Percentiles rank a stretch among this genome's conserved stretches.
phyloP scores from a whole-genome alignment of 2,113 vertebrate genomes.

The Tapirus terrestris region DNA sequence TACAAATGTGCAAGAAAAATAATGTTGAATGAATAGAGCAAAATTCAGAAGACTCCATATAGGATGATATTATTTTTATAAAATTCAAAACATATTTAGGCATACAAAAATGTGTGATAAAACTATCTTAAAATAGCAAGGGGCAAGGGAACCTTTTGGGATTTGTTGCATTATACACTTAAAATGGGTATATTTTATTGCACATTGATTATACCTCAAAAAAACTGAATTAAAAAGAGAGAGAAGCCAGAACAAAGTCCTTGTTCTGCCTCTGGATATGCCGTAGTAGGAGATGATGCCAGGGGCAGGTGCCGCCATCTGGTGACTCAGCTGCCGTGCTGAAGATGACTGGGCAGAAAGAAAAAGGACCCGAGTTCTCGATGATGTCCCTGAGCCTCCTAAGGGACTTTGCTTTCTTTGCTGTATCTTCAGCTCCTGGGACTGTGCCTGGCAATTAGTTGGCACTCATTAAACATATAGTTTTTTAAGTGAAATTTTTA shows the following conservation, averaged over 20 bases:
- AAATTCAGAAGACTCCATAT: neutral
- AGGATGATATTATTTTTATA: neutral
- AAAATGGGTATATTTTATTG: neutral
- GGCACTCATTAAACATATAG: neutral
- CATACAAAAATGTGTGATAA: neutral
- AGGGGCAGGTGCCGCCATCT: neutral
- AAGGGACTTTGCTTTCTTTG: neutral
- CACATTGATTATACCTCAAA: neutral
- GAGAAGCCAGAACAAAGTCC: neutral
- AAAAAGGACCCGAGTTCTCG: neutral
- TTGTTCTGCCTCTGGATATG: neutral
- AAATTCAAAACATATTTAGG: neutral
- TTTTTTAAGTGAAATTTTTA: constrained; percentile 14
- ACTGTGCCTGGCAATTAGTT: neutral
- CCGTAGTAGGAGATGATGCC: neutral
- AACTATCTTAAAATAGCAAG: neutral
- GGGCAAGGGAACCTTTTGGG: neutral
- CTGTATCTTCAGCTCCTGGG: neutral
- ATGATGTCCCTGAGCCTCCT: neutral
- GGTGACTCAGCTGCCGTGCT: neutral
- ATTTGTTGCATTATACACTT: neutral
- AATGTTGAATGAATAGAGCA: neutral
- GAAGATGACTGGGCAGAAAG: neutral
- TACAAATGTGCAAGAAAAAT: neutral
- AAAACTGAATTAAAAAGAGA: neutral